phyloP scores from a whole-genome alignment of 2,113 vertebrate species.

The Chrysemys picta region DNA sequence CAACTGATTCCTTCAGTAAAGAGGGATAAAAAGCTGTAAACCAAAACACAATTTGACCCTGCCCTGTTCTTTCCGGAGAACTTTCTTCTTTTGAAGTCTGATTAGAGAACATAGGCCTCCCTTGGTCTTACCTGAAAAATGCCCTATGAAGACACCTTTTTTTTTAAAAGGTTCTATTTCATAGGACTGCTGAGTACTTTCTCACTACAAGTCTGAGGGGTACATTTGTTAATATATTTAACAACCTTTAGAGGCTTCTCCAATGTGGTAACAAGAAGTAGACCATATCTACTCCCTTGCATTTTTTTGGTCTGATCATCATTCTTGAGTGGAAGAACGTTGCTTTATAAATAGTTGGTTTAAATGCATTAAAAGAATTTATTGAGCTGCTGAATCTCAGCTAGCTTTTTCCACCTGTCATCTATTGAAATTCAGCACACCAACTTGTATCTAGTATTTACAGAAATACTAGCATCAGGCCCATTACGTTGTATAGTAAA shows the following conservation, averaged over 20 bases:
- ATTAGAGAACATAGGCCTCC: not conserved
- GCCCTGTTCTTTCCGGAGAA: not conserved
- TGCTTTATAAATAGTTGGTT: not conserved
- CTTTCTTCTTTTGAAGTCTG: not conserved
- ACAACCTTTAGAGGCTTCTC: not conserved
- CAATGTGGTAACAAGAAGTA: not conserved
- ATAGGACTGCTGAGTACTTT: not conserved
- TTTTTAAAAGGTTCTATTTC: not conserved
- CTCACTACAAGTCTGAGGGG: not conserved
- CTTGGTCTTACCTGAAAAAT: not conserved
- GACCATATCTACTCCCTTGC: not conserved
- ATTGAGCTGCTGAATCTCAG: not conserved
- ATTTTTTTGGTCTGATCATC: not conserved
- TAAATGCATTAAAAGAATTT: not conserved
- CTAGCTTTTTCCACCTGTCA: not conserved
- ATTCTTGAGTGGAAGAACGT: not conserved
- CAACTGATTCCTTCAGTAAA: not conserved
- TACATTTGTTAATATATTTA: not conserved
- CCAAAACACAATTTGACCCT: not conserved
- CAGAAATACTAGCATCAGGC: not conserved
- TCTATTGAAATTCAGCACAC: not conserved
- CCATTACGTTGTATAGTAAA: not conserved
- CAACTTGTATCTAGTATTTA: not conserved
- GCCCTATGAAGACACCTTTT: not conserved
- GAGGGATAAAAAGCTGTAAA: not conserved